These are phyloP conservation scores for Drosophila paracracens DNA, from an alignment of 2,888 invertebrate genomes.

Conservation along the genomic window DNA sequence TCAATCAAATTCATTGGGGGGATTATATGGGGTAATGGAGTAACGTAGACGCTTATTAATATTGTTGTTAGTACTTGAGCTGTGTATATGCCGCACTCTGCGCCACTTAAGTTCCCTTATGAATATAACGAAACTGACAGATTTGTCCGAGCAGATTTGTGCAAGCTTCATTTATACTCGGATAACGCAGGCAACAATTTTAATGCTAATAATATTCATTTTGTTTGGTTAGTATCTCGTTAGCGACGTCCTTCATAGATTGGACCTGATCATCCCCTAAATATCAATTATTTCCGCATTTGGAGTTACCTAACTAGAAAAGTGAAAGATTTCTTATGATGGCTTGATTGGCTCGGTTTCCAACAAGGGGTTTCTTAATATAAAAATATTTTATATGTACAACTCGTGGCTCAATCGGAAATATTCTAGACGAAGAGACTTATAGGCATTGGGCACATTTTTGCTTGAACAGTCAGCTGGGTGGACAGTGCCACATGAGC, in stretches of 20 bases:
- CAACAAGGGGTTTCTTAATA: too few species aligned
- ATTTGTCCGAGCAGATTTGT: not conserved
- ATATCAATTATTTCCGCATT: not conserved
- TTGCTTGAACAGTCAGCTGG: not conserved
- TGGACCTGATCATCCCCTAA: not conserved
- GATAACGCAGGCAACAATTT: not conserved
- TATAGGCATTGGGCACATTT: not conserved
- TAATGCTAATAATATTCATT: not conserved
- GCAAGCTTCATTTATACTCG: not conserved
- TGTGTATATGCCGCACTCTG: not conserved
- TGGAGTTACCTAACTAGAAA: not conserved
- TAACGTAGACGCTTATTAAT: not conserved
- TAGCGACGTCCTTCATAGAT: not conserved
- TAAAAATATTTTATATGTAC: not conserved
- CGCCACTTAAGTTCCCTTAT: not conserved
- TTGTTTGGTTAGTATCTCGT: not conserved
- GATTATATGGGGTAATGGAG: not conserved
- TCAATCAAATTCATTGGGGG: not conserved
- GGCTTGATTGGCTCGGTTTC: not conserved
- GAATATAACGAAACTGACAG: not conserved
- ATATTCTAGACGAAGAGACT: not conserved
- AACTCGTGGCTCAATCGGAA: not conserved
- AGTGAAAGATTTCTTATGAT: not conserved
- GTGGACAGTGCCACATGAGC: not conserved
- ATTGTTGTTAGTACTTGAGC: not conserved